Percentiles rank a stretch among this genome's conserved stretches.
Evolutionary conservation across 2,888 invertebrate genomes (phyloP).

Genomic region (Graphium colonna): DNA sequence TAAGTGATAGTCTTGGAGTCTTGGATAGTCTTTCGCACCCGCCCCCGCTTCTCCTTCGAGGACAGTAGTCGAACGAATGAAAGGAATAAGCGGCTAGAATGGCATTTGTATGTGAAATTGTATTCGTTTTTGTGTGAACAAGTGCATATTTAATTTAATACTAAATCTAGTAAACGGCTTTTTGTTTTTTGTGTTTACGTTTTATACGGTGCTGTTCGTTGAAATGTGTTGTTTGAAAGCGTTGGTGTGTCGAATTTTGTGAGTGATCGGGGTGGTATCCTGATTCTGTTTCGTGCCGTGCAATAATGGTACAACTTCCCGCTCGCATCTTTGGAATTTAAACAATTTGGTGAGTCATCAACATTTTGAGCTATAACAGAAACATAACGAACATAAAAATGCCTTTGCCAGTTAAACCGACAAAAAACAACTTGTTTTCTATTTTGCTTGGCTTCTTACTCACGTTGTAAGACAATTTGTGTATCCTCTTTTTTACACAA

Average conservation of each 20-base stretch:
- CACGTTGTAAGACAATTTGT: neutral
- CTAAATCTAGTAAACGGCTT: conserved; percentile 44
- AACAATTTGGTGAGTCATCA: conserved; percentile 77
- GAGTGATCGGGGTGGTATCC: conserved; percentile 69
- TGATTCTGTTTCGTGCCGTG: conserved; percentile 61
- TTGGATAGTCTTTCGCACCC: conserved; percentile 22
- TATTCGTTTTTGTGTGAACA: conserved; percentile 65
- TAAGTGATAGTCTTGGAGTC: neutral
- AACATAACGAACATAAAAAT: conserved; percentile 12
- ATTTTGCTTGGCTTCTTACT: conserved; percentile 7
- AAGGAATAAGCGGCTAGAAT: conserved; percentile 51
- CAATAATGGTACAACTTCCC: conserved; percentile 71
- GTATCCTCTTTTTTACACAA: conserved; percentile 8
- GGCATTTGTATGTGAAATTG: conserved; percentile 71
- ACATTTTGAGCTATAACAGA: conserved; percentile 39
- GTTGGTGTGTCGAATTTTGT: conserved; percentile 52
- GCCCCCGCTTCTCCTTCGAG: conserved; percentile 40
- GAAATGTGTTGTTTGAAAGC: conserved; percentile 55
- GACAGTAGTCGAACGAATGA: conserved; percentile 37
- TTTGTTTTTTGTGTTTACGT: conserved; percentile 45
- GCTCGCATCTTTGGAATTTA: conserved; percentile 75
- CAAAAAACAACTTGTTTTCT: conserved; percentile 27
- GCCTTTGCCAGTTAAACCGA: conserved; percentile 18
- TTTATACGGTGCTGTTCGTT: conserved; percentile 28
- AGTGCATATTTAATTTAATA: conserved; percentile 60